phyloP scores from a whole-genome alignment of 2,888 invertebrate species.

The Agrotis puta region DNA sequence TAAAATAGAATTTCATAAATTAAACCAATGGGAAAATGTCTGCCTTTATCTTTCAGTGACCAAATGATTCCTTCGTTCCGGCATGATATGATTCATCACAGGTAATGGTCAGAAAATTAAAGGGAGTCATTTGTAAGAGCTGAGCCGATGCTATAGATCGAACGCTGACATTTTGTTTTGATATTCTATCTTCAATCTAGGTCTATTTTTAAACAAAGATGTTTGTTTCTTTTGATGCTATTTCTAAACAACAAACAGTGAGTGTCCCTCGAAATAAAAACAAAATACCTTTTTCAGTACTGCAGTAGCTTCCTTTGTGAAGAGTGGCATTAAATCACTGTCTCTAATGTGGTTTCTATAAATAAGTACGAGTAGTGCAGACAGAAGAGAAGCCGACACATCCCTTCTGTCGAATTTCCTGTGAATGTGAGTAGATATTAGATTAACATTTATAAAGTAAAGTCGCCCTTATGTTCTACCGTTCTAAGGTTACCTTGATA shows the following conservation, averaged over 20 bases:
- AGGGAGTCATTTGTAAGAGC: too few species aligned
- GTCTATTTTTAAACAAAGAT: conserved; percentile 9
- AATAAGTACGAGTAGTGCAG: conserved; percentile 22
- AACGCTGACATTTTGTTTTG: not conserved
- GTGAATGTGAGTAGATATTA: conserved; percentile 1
- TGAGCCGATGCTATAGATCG: too few species aligned
- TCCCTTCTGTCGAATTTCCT: conserved; percentile 16
- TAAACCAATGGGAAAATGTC: too few species aligned
- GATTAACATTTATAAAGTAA: not conserved
- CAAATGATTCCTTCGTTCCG: too few species aligned
- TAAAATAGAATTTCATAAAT: too few species aligned
- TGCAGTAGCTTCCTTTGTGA: conserved; percentile 11
- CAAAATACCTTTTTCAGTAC: not conserved
- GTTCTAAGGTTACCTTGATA: too few species aligned
- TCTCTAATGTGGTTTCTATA: conserved; percentile 19
- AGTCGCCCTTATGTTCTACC: not conserved
- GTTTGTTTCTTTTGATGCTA: conserved; percentile 12
- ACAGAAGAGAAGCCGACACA: conserved; percentile 9
- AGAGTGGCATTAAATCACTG: conserved; percentile 7
- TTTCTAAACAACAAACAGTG: conserved; percentile 21
- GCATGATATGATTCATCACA: too few species aligned
- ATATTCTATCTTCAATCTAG: not conserved
- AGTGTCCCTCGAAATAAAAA: conserved; percentile 20
- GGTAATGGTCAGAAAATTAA: too few species aligned
- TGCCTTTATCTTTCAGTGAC: too few species aligned